Conservation (phyloP, 2,797 vertebrate genomes). For the Sebastes glaucus region DNA sequence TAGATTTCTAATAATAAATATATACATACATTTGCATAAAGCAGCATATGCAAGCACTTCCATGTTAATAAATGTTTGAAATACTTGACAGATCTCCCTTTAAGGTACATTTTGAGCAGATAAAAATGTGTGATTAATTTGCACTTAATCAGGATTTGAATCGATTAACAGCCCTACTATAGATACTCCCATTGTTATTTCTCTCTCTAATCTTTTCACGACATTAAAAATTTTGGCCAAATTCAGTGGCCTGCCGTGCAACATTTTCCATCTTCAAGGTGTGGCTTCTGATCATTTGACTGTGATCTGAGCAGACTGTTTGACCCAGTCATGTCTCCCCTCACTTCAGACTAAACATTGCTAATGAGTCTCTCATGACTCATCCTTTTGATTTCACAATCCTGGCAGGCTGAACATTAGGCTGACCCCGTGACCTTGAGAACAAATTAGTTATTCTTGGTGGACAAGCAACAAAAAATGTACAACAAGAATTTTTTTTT, state of each 20-base stretch:
- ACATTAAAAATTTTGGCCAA: background rate
- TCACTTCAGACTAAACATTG: constrained; percentile 54
- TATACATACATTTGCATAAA: no score
- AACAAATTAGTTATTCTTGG: constrained; percentile 4
- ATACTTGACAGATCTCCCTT: no score
- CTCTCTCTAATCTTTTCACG: background rate
- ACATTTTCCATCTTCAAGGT: constrained; percentile 2
- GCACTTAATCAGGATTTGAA: no score
- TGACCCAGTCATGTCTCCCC: constrained; percentile 43
- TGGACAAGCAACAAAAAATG: background rate
- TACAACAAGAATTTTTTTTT: background rate
- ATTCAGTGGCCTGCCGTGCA: background rate
- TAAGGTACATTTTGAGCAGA: no score
- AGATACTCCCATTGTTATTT: background rate
- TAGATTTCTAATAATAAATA: no score
- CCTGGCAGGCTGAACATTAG: constrained; percentile 28
- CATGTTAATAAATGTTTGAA: no score
- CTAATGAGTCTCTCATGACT: constrained; percentile 72
- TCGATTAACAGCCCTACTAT: no score
- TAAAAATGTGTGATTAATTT: no score
- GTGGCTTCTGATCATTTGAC: constrained; percentile 36
- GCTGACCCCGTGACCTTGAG: constrained; percentile 18
- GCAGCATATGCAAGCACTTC: no score
- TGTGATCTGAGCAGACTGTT: constrained; percentile 49
- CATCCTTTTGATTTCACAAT: constrained; percentile 42